Evolutionary conservation across 2,888 invertebrate species (phyloP), one percentile per base, ranked within the genome.

Genomic region (Pterobdella sp.): DNA sequence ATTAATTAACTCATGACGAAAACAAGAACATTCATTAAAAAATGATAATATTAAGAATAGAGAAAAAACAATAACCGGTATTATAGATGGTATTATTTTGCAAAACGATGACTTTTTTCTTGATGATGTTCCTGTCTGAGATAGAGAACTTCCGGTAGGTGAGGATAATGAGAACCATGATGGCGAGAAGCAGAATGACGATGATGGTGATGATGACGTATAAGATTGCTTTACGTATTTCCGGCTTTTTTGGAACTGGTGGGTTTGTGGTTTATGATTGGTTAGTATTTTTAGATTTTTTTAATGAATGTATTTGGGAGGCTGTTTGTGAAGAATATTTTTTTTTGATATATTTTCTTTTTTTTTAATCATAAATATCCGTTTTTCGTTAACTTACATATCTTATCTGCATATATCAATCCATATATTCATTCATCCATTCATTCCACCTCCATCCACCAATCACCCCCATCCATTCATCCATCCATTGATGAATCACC

Each of bases 51-150:
- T 56, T 4, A 56, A n/a, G 60, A 4, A 26, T 4, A 56, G 18
- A 56, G 3, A 56, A 56, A 56, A 56, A 56, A 42, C 36, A 1
- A n/a, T 26, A 7, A 52, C 29, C 42, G 34, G 63, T 63, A 42
- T 52, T 78, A 35, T 72, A 72, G 1, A 72, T 72, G 31, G 65
- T n/a, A 63, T 72, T 72, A 32, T 31, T 72, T 32, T 66, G 60
- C 31, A 66, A 35, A 1, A 72, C 72, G 14, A 64, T 36, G 4
- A 71, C 63, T 63, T 71, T 71, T 37, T 71, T 71, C 34, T 36
- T 31, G 1, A 71, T 60, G 26, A 71, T 26, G n/a, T n/a, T 22
- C 35, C 29, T 34, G 7, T 42, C 31, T 36, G 22, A n/a, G 14
- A 31, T 66, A 22, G 18, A 18, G 26, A 42, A 42, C 66, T 35